Evolutionary conservation across 2,113 vertebrate genomes (phyloP), one percentile per base, ranked within the genome.

Genomic region (Ctenodactylus gundi): DNA sequence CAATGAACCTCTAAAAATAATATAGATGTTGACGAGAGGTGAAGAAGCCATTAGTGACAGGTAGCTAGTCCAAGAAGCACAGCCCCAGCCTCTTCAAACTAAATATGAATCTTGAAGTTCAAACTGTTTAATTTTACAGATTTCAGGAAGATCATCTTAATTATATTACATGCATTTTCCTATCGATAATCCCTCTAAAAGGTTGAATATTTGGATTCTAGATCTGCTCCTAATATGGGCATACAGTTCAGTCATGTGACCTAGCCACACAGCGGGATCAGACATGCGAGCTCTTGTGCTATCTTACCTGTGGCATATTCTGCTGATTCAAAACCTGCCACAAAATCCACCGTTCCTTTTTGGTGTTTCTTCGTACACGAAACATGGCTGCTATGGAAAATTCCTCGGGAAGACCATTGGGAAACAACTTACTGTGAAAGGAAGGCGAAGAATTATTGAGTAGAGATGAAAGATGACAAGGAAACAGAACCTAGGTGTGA

Each of bases 341-440:
- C 92, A 99, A 98, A 97, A 99, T 98, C 99, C 99, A 99, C 62
- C 99, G 99, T 31, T 99, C 99, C 95, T 98, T 99, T 98, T 99
- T 99, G 62, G 99, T 99, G 58, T 97, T 99, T 97, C 99, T 98
- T 85, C 99, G 98, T 27, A 99, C 97, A 70, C 99, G 99, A 97
- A 99, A 99, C 0, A 89, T 97, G 89, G 99, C 97, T 49, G 98
- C 97, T 41, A 99, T 82, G 53, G 99, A 98, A 64, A 98, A 99
- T 93, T 99, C 99, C 80, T 98, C 98, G 94, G 99, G 98, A 95
- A 99, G 96, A 3, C 99, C 99, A 81, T 97, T 98, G 95, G 99
- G 99, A 98, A 99, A 99, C 67, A 99, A 85, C 77, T 98, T 95
- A 96, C 99, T 99, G 94, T 72, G 96, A n/a, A 0, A 91, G 36